phyloP scores from a whole-genome alignment of 23 tunicate species.

The Clavelina lepadiformis region DNA sequence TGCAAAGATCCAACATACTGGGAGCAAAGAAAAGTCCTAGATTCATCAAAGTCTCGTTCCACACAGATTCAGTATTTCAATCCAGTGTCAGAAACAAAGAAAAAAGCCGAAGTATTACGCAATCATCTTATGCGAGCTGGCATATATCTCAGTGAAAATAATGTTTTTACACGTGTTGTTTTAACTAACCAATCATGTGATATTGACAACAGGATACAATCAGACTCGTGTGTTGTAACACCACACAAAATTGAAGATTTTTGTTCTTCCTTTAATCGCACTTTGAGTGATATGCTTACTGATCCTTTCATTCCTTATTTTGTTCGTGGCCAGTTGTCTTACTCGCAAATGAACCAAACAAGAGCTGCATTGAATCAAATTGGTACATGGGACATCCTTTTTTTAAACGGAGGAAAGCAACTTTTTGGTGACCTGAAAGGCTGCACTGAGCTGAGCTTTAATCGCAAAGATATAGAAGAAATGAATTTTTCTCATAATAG shows the following conservation, averaged over 20 bases:
- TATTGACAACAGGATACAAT: conserved; percentile 41
- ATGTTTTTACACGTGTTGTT: conserved; percentile 43
- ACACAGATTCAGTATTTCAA: conserved; percentile 45
- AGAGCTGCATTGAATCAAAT: conserved; percentile 50
- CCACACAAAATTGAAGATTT: conserved; percentile 38
- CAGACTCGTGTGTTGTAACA: conserved; percentile 40
- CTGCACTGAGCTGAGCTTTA: conserved; percentile 61
- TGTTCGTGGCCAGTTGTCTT: conserved; percentile 65
- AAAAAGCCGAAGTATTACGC: conserved; percentile 59
- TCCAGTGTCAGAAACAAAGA: conserved; percentile 39
- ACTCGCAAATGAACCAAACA: conserved; percentile 69
- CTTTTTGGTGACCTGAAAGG: conserved; percentile 88
- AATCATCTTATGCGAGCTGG: conserved; percentile 76
- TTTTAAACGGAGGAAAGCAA: conserved; percentile 69
- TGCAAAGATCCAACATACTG: conserved; percentile 52
- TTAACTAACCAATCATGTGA: conserved; percentile 52
- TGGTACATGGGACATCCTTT: conserved; percentile 93
- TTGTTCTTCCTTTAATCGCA: conserved; percentile 30
- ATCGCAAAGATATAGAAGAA: conserved; percentile 73
- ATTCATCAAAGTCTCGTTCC: not conserved
- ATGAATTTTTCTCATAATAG: conserved; percentile 66
- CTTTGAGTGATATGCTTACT: conserved; percentile 23
- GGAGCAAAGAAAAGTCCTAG: conserved; percentile 41
- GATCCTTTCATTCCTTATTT: conserved; percentile 79
- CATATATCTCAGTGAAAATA: conserved; percentile 37